Percentiles rank a stretch among this genome's conserved stretches.
These are phyloP conservation scores for Pantherophis vulpinus DNA, from an alignment of 2,797 vertebrate species.

Conservation along the genomic window DNA sequence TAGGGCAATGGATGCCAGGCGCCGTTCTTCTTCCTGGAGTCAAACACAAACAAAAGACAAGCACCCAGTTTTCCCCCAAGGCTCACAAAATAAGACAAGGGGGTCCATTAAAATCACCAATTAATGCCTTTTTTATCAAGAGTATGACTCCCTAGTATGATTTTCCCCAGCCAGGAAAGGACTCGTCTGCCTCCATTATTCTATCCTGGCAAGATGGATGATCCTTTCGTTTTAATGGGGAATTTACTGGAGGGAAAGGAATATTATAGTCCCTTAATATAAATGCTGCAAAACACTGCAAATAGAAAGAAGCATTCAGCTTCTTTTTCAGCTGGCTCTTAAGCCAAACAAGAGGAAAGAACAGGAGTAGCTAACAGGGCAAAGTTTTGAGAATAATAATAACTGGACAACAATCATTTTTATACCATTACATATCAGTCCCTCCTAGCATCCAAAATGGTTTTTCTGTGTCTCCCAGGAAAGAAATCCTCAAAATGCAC, in stretches of 20 bases:
- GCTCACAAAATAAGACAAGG: background rate
- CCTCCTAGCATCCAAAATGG: background rate
- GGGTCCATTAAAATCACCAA: background rate
- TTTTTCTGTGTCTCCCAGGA: background rate
- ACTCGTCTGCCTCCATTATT: background rate
- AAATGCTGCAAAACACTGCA: background rate
- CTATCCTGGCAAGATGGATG: background rate
- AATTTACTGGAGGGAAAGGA: background rate
- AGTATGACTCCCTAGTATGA: background rate
- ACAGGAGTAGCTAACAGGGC: background rate
- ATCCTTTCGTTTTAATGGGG: background rate
- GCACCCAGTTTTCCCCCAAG: background rate
- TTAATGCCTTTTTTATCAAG: background rate
- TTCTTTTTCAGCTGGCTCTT: background rate
- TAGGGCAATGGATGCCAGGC: slow-evolving; percentile 87
- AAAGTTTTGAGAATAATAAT: background rate
- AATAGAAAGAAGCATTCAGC: background rate
- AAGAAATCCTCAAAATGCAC: background rate
- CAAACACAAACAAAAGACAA: slow-evolving; percentile 21
- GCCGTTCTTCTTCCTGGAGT: slow-evolving; percentile 95
- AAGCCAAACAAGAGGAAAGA: background rate
- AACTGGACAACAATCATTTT: background rate
- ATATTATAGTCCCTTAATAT: background rate
- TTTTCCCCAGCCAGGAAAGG: background rate
- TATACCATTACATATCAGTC: background rate